Evolutionary conservation across 2,797 vertebrate genomes (phyloP).

Genomic region (Gymnothorax reevesii): DNA sequence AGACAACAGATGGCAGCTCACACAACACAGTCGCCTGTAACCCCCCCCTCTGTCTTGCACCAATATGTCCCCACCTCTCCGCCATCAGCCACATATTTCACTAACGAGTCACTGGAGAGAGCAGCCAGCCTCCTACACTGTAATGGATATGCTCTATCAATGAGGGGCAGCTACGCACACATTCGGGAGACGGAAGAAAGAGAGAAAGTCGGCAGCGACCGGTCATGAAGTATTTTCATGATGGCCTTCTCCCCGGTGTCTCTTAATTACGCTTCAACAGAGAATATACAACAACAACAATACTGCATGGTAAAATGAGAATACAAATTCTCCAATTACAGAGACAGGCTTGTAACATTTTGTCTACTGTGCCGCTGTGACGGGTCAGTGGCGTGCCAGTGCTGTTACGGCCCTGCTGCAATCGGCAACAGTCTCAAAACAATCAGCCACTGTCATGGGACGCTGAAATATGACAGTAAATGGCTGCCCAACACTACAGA

Average conservation of each 20-base stretch:
- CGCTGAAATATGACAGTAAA: no score
- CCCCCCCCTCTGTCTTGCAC: not conserved
- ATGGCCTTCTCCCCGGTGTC: not conserved
- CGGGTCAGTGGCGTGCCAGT: no score
- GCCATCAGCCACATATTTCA: not conserved
- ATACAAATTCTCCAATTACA: not conserved
- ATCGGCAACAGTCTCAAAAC: no score
- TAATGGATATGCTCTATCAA: not conserved
- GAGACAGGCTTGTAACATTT: no score
- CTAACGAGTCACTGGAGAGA: conserved; percentile 16
- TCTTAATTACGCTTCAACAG: not conserved
- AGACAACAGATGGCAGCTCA: not conserved
- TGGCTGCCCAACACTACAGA: no score
- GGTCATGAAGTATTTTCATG: conserved; percentile 1
- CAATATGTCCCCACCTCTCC: not conserved
- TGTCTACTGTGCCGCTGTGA: no score
- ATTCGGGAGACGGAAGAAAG: not conserved
- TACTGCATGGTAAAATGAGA: not conserved
- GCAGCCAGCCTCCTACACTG: not conserved
- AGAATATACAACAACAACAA: not conserved
- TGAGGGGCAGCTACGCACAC: not conserved
- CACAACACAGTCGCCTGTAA: not conserved
- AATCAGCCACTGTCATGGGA: no score
- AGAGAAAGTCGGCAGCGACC: not conserved
- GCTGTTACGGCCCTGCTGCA: no score